Base-by-base conservation (phyloP, 2,888 invertebrate species). In the Drepana falcataria region DNA sequence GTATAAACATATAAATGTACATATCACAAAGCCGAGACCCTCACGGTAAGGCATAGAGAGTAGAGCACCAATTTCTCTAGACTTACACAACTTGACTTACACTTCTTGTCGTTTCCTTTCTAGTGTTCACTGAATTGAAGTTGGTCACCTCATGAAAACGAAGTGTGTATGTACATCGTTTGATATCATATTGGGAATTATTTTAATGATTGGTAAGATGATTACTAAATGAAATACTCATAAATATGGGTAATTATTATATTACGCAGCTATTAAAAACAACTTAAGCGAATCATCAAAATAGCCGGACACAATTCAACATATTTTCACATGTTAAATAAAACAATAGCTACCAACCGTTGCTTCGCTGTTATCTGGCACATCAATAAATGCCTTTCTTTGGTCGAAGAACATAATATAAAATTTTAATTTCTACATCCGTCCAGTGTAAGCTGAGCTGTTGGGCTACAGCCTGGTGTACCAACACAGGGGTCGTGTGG, bases 341-440 rank as follows among this genome's bases (percentile, higher is more conserved):
- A 86, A 85, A 90, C 89, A 90, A 89, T 90, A 81, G 89, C 84
- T 81, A 83, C 82, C 79, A 79, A 77, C 86, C 79, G 86, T 87
- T 85, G 83, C 75, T 60, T 75, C 77, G 76, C 73, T 71, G 67
- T 86, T 85, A 87, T 89, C 87, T 68, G 71, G 65, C 59, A 66
- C 82, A 89, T 89, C 87, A 78, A 81, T 80, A 81, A 83, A 84
- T 85, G 77, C 81, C 81, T 87, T 86, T 85, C 85, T 81, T 81
- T 76, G 73, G 72, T 79, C 72, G 69, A 74, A 77, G 71, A 68
- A 77, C 72, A 71, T 80, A 85, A 85, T 81, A 74, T 86, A 80
- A 78, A 83, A 82, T 84, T 85, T 83, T 79, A 85, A 87, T 83
- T 82, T 77, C 71, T 65, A 71, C 72, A 67, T 74, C 73, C 75